Conservation (phyloP, 2,888 invertebrate species). For the Himalopsyche kuldschensis region DNA sequence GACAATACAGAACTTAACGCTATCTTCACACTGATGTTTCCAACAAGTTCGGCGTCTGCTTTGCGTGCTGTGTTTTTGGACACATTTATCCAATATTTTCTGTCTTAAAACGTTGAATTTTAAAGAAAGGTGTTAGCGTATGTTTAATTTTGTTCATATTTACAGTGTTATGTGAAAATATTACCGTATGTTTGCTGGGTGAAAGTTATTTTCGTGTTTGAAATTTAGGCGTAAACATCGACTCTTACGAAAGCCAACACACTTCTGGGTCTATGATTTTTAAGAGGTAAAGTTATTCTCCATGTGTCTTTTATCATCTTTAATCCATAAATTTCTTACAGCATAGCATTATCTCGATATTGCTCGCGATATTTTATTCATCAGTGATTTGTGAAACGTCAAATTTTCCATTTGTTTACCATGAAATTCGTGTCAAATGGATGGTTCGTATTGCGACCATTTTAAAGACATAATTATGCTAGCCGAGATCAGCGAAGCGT, state of each 20-base stretch:
- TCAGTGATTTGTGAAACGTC: conserved; percentile 10
- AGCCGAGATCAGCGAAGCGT: conserved; percentile 13
- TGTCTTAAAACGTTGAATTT: conserved; percentile 24
- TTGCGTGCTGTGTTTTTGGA: conserved; percentile 27
- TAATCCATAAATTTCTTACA: not conserved
- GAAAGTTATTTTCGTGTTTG: conserved; percentile 16
- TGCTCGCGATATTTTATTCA: not conserved
- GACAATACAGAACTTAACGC: conserved; percentile 21
- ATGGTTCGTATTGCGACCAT: conserved; percentile 28
- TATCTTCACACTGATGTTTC: conserved; percentile 29
- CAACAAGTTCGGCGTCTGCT: conserved; percentile 36
- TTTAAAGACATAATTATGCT: conserved; percentile 18
- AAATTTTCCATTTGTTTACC: conserved; percentile 31
- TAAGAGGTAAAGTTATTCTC: conserved; percentile 25
- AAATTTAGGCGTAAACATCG: conserved; percentile 33
- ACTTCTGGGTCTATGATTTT: conserved; percentile 34
- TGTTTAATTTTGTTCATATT: conserved; percentile 2
- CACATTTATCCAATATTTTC: conserved; percentile 27
- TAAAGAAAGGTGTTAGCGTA: not conserved
- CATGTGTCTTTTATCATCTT: conserved; percentile 5
- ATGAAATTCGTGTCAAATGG: conserved; percentile 33
- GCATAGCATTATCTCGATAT: not conserved
- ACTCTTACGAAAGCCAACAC: conserved; percentile 34
- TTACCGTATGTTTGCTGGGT: not conserved
- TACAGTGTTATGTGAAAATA: conserved; percentile 28